A percentile compares a stretch with the other conserved stretches of the same genome.
Evolutionary conservation across 2,797 vertebrate genomes (phyloP).

Genomic region (Oreortyx pictus): DNA sequence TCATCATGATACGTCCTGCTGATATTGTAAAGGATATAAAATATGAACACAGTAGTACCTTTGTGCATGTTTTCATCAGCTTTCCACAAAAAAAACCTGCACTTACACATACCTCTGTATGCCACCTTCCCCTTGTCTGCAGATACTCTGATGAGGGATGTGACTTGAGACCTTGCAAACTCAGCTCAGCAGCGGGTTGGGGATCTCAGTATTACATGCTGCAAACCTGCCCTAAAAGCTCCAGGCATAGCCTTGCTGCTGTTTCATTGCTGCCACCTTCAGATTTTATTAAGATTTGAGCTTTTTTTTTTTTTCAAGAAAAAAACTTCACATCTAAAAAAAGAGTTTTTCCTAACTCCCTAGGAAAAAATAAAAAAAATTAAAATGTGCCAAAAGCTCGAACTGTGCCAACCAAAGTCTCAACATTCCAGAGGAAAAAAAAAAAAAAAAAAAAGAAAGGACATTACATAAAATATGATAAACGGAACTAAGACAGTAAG

Average conservation of each 20-base stretch:
- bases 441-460: background rate
- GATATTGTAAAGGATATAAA: background rate
- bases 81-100: background rate
- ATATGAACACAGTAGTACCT: background rate
- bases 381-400: conserved; percentile 7
- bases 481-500: conserved; percentile 40
- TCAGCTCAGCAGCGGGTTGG: background rate
- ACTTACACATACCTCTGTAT: background rate
- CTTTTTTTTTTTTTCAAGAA: background rate
- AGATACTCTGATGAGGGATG: background rate
- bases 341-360: conserved; percentile 8
- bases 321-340: conserved; percentile 21
- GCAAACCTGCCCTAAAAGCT: background rate
- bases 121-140: background rate
- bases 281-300: conserved; percentile 53
- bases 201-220: background rate
- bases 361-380: background rate
- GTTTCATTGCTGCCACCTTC: conserved; percentile 54
- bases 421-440: conserved; percentile 2
- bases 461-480: conserved; percentile 26
- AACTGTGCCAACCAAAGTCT: conserved; percentile 36
- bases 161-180: background rate
- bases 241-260: background rate
- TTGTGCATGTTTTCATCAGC: background rate
- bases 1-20: background rate